phyloP scores from a whole-genome alignment of 1,140 invertebrate species.

The Achroia grisella region DNA sequence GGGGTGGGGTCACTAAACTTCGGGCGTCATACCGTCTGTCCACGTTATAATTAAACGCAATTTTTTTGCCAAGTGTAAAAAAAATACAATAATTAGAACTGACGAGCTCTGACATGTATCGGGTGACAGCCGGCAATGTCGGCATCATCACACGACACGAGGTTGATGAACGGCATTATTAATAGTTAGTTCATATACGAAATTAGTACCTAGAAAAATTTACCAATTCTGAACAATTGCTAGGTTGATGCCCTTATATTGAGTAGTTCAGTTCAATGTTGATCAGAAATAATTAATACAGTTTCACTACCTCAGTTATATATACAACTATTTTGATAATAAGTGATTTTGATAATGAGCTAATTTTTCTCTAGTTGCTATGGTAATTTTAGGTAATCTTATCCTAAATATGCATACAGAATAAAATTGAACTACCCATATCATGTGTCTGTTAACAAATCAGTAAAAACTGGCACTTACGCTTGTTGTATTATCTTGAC shows the following conservation, averaged over 20 bases:
- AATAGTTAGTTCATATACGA: not conserved
- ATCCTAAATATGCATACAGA: too few relatives aligned
- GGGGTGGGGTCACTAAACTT: conserved; percentile 21
- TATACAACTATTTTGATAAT: too few relatives aligned
- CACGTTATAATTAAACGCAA: conserved; percentile 13
- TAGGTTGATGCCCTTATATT: conserved; percentile 17
- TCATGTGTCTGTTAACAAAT: too few relatives aligned
- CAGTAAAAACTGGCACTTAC: too few relatives aligned
- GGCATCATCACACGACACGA: conserved; percentile 12
- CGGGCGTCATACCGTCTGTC: conserved; percentile 33
- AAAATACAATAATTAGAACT: conserved; percentile 29
- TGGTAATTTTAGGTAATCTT: too few relatives aligned
- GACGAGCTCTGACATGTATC: conserved; percentile 14
- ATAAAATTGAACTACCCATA: too few relatives aligned
- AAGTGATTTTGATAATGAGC: too few relatives aligned
- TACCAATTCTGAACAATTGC: conserved; percentile 24
- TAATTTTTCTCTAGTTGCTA: too few relatives aligned
- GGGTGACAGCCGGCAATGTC: conserved; percentile 2
- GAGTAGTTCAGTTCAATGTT: too few relatives aligned
- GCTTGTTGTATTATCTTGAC: too few relatives aligned
- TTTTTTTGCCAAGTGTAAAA: conserved; percentile 39
- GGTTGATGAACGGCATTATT: conserved; percentile 13
- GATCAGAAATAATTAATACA: too few relatives aligned
- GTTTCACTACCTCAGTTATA: too few relatives aligned
- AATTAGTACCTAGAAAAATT: not conserved